Evolutionary conservation across 2,113 vertebrate species (phyloP).

Genomic region (Rhagologus leucostigma): DNA sequence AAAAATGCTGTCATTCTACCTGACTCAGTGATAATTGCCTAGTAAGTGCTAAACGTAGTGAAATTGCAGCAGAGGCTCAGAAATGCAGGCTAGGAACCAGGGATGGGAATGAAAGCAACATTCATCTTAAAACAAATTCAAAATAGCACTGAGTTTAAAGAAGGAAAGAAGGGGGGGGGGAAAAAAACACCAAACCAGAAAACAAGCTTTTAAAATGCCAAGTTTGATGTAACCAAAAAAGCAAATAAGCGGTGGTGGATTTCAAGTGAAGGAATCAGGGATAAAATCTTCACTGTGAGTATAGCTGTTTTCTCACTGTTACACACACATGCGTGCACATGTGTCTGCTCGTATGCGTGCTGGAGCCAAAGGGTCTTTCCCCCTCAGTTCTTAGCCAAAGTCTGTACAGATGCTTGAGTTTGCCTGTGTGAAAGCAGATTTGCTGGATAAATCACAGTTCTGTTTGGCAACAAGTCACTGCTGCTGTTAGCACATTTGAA

Average conservation of each 20-base stretch:
- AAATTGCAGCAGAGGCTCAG: constrained; percentile 43
- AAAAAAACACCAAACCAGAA: background rate
- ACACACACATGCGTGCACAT: accelerated
- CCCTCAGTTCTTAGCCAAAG: background rate
- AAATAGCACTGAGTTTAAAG: constrained; percentile 69
- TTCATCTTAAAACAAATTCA: constrained; percentile 69
- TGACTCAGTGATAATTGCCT: constrained; percentile 68
- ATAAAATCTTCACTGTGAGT: constrained; percentile 57
- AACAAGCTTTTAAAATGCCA: constrained; percentile 77
- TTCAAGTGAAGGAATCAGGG: constrained; percentile 61
- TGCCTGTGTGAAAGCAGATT: background rate
- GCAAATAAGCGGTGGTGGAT: constrained; percentile 67
- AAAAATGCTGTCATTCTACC: constrained; percentile 57
- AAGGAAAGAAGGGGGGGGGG: background rate
- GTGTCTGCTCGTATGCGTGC: background rate
- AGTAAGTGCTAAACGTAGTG: constrained; percentile 43
- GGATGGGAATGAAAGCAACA: constrained; percentile 40
- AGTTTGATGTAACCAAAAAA: constrained; percentile 73
- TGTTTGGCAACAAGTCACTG: background rate
- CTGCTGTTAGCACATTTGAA: background rate
- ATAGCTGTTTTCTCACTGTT: background rate
- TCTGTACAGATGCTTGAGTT: background rate
- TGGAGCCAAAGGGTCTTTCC: background rate
- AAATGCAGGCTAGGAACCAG: constrained; percentile 13
- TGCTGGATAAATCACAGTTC: background rate